A percentile compares a stretch with the other conserved stretches of the same genome.
Conservation (phyloP, 1,140 invertebrate genomes). For the Drosophila biarmipes region DNA sequence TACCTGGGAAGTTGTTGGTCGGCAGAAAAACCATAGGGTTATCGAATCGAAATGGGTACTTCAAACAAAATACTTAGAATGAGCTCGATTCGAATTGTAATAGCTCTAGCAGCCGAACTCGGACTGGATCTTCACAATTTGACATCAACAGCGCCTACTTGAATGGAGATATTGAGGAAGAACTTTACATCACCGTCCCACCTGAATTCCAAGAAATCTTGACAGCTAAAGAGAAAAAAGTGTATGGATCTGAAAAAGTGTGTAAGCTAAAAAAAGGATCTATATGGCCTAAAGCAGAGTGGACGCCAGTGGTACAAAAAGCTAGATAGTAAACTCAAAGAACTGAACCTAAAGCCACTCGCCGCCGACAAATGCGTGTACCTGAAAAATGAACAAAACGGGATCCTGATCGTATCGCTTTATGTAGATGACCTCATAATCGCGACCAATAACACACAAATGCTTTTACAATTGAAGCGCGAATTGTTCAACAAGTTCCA, state of each 20-base stretch:
- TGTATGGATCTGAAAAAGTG: background rate
- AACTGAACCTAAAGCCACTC: slow-evolving; percentile 8
- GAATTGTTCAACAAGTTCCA: slow-evolving; percentile 1
- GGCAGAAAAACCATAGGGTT: background rate
- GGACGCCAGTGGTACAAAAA: slow-evolving; percentile 5
- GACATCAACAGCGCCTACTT: background rate
- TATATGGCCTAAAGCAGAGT: slow-evolving; percentile 1
- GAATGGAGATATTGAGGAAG: too few species aligned
- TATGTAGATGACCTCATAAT: slow-evolving; percentile 1
- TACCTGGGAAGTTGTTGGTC: slow-evolving; percentile 3
- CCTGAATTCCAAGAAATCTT: too few species aligned
- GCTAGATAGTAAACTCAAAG: background rate
- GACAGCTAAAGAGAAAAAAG: background rate
- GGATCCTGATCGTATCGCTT: background rate
- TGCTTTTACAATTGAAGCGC: background rate
- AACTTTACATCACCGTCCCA: too few species aligned
- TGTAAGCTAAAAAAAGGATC: background rate
- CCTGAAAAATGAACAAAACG: background rate
- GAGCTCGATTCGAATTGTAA: slow-evolving; percentile 5
- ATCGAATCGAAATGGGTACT: background rate
- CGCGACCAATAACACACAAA: background rate
- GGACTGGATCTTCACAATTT: slow-evolving; percentile 6
- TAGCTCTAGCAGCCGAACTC: slow-evolving; percentile 5
- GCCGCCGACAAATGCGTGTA: slow-evolving; percentile 1
- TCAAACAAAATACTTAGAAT: background rate